These are phyloP conservation scores for Drosophila mercatorum DNA, from an alignment of 2,888 invertebrate species.

Conservation along the genomic window DNA sequence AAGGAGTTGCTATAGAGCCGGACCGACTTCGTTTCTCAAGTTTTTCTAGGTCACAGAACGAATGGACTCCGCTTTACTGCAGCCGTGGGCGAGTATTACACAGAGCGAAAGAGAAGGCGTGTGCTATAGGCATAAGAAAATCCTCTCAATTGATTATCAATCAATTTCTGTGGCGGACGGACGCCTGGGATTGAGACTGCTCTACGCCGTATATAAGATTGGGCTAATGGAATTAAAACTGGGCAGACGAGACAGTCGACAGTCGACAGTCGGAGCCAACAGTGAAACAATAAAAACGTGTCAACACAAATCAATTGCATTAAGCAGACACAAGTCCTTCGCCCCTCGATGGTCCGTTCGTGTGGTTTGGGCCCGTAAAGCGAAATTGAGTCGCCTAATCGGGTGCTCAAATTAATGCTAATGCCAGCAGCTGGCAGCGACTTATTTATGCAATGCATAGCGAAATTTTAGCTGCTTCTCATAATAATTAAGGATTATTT, in stretches of 20 bases:
- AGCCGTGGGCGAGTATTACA: conserved; percentile 24
- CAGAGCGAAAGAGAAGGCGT: conserved; percentile 3
- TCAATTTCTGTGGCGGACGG: conserved; percentile 62
- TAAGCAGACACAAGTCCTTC: conserved; percentile 29
- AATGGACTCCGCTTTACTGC: neutral
- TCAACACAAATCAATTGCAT: conserved; percentile 76
- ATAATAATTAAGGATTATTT: conserved; percentile 57
- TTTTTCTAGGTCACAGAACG: neutral
- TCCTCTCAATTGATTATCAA: conserved; percentile 83
- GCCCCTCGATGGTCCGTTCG: conserved; percentile 10
- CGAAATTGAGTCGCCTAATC: conserved; percentile 56
- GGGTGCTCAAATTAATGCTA: conserved; percentile 66
- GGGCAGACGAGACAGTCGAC: conserved; percentile 52
- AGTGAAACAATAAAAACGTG: conserved; percentile 37
- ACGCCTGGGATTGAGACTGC: neutral
- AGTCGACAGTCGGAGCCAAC: neutral
- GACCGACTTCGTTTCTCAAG: neutral
- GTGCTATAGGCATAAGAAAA: conserved; percentile 59
- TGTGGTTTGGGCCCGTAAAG: conserved; percentile 29
- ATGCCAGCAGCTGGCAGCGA: conserved; percentile 70
- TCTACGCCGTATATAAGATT: conserved; percentile 11
- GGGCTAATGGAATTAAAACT: conserved; percentile 77
- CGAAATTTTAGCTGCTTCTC: conserved; percentile 6
- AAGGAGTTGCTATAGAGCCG: too few species aligned
- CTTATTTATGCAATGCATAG: conserved; percentile 70